phyloP scores from a whole-genome alignment of 1,140 invertebrate species.

The Heliconius congener region DNA sequence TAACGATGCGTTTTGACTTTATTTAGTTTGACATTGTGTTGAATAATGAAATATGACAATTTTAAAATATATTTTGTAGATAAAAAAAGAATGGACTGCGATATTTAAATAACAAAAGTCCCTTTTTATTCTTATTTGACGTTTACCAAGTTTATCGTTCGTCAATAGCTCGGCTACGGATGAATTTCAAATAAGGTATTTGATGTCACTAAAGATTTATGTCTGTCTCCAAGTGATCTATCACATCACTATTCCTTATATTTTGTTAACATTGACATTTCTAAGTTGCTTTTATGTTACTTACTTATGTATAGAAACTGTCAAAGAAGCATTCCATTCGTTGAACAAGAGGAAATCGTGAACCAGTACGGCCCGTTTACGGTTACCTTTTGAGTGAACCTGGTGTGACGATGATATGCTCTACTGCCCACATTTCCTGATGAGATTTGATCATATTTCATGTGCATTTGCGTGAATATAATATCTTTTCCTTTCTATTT shows the following conservation, averaged over 20 bases:
- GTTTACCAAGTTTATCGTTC: not conserved
- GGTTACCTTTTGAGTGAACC: slow-evolving; percentile 43
- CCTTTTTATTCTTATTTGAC: not conserved
- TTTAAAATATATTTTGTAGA: not conserved
- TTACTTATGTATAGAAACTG: not conserved
- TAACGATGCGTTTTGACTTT: slow-evolving; percentile 19
- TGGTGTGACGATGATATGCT: slow-evolving; percentile 43
- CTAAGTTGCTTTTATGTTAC: not conserved
- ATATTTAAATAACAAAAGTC: not conserved
- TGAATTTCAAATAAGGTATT: not conserved
- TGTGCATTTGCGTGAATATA: slow-evolving; percentile 16
- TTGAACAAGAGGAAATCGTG: not conserved
- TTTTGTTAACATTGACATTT: not conserved
- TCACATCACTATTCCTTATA: not conserved
- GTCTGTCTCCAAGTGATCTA: not conserved
- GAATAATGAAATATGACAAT: not conserved
- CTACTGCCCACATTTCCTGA: slow-evolving; percentile 44
- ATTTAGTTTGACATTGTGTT: slow-evolving; percentile 24
- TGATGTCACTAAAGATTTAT: not conserved
- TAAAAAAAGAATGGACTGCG: not conserved
- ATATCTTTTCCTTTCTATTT: not conserved
- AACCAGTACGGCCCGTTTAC: slow-evolving; percentile 40
- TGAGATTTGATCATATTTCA: slow-evolving; percentile 40
- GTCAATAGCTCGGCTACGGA: not conserved
- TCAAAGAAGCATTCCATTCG: not conserved